Conservation (phyloP, 1,140 invertebrate species). For the Bombus soroeensis region DNA sequence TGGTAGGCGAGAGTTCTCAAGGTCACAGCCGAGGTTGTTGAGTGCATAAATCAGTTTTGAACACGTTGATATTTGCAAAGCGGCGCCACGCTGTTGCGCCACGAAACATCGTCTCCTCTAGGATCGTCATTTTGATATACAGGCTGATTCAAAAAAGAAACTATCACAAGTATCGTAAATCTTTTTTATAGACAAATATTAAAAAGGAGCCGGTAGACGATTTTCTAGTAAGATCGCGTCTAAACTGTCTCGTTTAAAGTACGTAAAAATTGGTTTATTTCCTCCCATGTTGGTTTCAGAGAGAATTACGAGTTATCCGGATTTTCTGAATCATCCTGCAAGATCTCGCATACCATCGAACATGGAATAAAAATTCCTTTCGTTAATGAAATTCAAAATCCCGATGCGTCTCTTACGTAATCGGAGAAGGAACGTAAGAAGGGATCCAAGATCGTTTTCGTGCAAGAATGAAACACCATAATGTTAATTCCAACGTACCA, state of each 20-base stretch:
- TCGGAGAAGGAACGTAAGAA: not conserved
- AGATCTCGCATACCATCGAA: not conserved
- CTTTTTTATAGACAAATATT: not conserved
- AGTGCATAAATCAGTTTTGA: slow-evolving; percentile 42
- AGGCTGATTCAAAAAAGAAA: not conserved
- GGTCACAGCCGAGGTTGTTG: slow-evolving; percentile 14
- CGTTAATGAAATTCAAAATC: not conserved
- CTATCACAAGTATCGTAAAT: rapidly evolving
- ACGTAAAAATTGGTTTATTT: not conserved
- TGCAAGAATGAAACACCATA: not conserved
- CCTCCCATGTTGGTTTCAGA: not conserved
- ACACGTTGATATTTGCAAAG: slow-evolving; percentile 36
- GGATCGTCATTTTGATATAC: not conserved
- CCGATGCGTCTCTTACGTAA: not conserved
- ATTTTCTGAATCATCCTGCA: not conserved
- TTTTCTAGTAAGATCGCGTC: not conserved
- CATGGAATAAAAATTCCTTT: not conserved
- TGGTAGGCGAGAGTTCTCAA: slow-evolving; percentile 13
- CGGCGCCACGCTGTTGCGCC: slow-evolving; percentile 33
- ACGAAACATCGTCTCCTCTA: not conserved
- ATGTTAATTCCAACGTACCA: slow-evolving; percentile 14
- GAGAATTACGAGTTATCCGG: not conserved
- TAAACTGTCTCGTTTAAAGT: not conserved
- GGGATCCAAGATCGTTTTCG: slow-evolving; percentile 15
- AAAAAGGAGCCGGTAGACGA: not conserved